Percentiles rank a stretch among this genome's conserved stretches.
These are phyloP conservation scores for Ifrita kowaldi DNA, from an alignment of 2,113 vertebrate species.

Conservation along the genomic window DNA sequence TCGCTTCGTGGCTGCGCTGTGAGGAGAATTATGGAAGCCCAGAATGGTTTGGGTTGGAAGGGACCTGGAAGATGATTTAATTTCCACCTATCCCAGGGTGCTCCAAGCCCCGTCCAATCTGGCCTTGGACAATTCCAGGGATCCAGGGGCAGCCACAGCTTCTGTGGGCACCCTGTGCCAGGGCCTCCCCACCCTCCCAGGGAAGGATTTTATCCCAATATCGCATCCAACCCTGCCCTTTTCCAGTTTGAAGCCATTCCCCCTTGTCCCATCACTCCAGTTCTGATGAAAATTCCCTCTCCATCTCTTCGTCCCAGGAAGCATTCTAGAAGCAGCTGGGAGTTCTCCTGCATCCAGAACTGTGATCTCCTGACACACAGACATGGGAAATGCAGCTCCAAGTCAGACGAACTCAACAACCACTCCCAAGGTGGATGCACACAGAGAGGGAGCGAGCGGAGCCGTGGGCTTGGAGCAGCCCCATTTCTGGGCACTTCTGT, in stretches of 20 bases:
- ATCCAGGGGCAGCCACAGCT: neutral
- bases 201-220: neutral
- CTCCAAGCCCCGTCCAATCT: neutral
- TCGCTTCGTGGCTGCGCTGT: neutral
- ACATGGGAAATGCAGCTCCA: neutral
- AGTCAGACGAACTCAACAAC: neutral
- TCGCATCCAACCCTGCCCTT: neutral
- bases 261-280: neutral
- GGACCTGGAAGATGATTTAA: neutral
- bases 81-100: rapidly evolving
- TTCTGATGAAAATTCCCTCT: neutral
- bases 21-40: neutral
- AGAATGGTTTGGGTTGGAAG: neutral
- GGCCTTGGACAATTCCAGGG: neutral
- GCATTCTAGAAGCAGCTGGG: neutral
- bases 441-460: neutral
- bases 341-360: rapidly evolving
- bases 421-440: neutral
- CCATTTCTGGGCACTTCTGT: neutral
- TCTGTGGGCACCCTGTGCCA: neutral
- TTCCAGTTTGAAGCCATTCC: neutral
- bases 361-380: neutral
- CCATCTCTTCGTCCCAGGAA: neutral
- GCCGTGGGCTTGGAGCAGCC: neutral
- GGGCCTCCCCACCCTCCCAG: neutral